Percentiles rank a stretch among this genome's conserved stretches.
Evolutionary conservation across 2,888 invertebrate species (phyloP).

Genomic region (Lamellibrachia satsuma): DNA sequence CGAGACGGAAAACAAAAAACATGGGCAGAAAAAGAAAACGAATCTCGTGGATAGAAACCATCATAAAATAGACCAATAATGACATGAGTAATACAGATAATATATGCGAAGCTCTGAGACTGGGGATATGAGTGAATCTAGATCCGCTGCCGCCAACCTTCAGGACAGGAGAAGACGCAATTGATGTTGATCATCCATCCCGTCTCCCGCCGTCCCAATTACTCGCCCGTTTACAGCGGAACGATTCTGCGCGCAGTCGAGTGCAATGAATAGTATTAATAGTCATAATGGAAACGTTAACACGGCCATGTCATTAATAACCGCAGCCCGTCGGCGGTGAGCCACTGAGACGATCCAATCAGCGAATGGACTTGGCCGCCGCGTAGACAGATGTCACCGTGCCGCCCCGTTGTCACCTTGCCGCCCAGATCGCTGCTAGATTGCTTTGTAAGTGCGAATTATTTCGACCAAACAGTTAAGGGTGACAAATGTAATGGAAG

Average conservation of each 20-base stretch:
- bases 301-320: not conserved
- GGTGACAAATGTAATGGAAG: conserved; percentile 13
- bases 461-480: conserved; percentile 2
- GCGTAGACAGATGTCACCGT: not conserved
- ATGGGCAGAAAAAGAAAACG: too few relatives aligned
- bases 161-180: not conserved
- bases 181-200: not conserved
- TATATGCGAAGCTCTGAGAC: not conserved
- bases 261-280: not conserved
- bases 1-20: too few relatives aligned
- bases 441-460: conserved; percentile 17
- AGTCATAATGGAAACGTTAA: conserved; percentile 17
- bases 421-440: not conserved
- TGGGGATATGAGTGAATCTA: not conserved
- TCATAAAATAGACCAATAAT: not conserved
- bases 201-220: not conserved
- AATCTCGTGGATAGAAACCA: not conserved
- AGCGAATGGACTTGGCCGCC: not conserved
- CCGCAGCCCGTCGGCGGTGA: not conserved
- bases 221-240: not conserved
- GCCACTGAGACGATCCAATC: not conserved
- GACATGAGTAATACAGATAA: not conserved
- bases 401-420: not conserved
- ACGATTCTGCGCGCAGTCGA: not conserved
- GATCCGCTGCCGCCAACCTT: not conserved